phyloP scores from a whole-genome alignment of 2,797 vertebrate species.

The Typhlichthys eigenmanni region DNA sequence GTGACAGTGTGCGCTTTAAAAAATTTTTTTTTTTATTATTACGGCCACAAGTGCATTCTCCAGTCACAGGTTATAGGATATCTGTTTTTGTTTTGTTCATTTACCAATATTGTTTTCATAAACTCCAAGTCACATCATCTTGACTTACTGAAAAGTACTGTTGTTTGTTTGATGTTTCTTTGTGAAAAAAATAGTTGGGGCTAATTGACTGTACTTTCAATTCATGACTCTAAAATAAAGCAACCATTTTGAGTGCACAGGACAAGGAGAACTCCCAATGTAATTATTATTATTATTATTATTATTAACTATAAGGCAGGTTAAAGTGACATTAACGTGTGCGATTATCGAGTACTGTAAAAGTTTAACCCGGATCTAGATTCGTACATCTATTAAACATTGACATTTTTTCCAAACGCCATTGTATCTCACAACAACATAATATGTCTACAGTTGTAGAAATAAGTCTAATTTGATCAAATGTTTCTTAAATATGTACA shows the following conservation, averaged over 20 bases:
- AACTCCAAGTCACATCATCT: conserved; percentile 36
- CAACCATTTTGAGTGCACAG: conserved; percentile 37
- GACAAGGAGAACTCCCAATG: neutral
- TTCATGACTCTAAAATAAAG: conserved; percentile 62
- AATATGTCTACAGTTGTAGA: too few relatives aligned
- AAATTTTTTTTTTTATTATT: conserved; percentile 31
- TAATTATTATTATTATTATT: too few relatives aligned
- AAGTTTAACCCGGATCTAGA: too few relatives aligned
- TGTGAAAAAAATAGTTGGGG: conserved; percentile 66
- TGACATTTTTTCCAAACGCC: too few relatives aligned
- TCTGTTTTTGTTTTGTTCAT: conserved; percentile 33
- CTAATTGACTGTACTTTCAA: conserved; percentile 68
- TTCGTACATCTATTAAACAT: too few relatives aligned
- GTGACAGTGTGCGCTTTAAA: conserved; percentile 28
- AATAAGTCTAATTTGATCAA: too few relatives aligned
- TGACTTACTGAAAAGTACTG: conserved; percentile 46
- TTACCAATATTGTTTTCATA: conserved; percentile 51
- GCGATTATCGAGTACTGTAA: too few relatives aligned
- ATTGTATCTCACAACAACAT: too few relatives aligned
- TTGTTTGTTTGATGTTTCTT: conserved; percentile 66
- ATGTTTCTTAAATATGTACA: too few relatives aligned
- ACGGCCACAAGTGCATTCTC: conserved; percentile 75
- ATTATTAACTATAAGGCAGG: too few relatives aligned
- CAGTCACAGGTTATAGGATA: conserved; percentile 34
- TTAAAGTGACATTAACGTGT: too few relatives aligned